Evolutionary conservation across 2,888 invertebrate genomes (phyloP).

Genomic region (Sesia bembeciformis): DNA sequence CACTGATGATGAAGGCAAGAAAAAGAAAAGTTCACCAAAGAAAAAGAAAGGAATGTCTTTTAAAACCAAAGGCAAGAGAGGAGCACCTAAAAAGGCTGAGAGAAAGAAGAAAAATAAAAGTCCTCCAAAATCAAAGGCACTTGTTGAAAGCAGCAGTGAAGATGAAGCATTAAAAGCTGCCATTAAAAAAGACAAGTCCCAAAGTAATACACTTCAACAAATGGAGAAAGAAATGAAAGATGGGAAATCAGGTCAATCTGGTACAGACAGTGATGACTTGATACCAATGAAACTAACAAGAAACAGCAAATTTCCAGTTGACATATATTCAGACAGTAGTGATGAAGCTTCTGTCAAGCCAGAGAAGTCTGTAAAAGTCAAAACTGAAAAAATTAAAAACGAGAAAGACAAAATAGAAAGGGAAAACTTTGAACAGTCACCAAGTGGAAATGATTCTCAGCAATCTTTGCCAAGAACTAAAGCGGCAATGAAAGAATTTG

Average conservation of each 20-base stretch:
- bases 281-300: slow-evolving; percentile 76
- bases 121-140: slow-evolving; percentile 55
- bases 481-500: slow-evolving; percentile 89
- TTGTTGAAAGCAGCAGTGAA: slow-evolving; percentile 77
- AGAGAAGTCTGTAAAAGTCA: slow-evolving; percentile 71
- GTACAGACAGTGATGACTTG: slow-evolving; percentile 86
- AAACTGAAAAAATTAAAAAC: slow-evolving; percentile 55
- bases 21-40: slow-evolving; percentile 55
- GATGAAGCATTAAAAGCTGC: slow-evolving; percentile 64
- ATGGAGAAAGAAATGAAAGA: slow-evolving; percentile 84
- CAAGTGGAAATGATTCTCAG: slow-evolving; percentile 80
- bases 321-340: slow-evolving; percentile 90
- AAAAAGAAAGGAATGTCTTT: slow-evolving; percentile 52
- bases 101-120: slow-evolving; percentile 73
- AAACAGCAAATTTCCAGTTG: slow-evolving; percentile 76
- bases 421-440: slow-evolving; percentile 73
- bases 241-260: slow-evolving; percentile 69
- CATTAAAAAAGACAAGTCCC: slow-evolving; percentile 56
- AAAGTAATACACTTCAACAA: slow-evolving; percentile 78
- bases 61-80: slow-evolving; percentile 53
- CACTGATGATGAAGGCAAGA: slow-evolving; percentile 73
- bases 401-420: slow-evolving; percentile 71
- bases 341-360: slow-evolving; percentile 60
- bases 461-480: slow-evolving; percentile 84
- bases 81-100: slow-evolving; percentile 53